Evolutionary conservation across 2,797 vertebrate species (phyloP), one percentile per base, ranked within the genome.

Genomic region (Bovichtus diacanthus): DNA sequence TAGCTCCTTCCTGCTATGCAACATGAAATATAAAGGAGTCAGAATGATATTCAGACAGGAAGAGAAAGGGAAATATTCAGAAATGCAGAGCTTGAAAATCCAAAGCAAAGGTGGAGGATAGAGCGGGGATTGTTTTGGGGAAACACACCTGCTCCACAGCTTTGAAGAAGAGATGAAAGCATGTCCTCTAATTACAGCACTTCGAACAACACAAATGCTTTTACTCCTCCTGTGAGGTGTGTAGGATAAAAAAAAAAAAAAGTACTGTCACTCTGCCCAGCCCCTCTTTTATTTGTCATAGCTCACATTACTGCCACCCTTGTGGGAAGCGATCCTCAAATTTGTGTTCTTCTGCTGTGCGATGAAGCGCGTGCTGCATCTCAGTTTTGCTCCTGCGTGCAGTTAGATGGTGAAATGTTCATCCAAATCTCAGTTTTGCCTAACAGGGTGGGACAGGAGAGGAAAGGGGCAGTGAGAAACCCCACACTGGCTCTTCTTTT

Each of bases 91-190:
- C 21, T 23, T 60, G n/a, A 78, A 78, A 85, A 78, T 83, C 43
- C 62, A 74, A 23, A 65, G 76, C 63, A 78, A 46, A 72, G 65
- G 80, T 70, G 59, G n/a, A 49, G 76, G 60, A 90, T 56, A 90
- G 80, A 86, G 76, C 21, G 23, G 66, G 58, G 77, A 82, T 85
- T 93, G 92, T 93, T 87, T 67, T 27, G 74, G 56, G 62, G 54
- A 85, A 78, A 87, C 87, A 91, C 94, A 95, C 92, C 94, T 95
- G 94, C 88, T 90, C 70, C 50, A 25, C 67, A 73, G 89, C 94
- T 94, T 95, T 95, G 95, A 95, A 94, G 92, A 66, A 18, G 1
- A 93, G 93, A 95, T 95, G 81, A 96, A 94, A 94, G 94, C 83
- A 21, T 56, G 80, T 81, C 67, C 72, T 85, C 73, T 91, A 89